Base-by-base conservation (phyloP, 2,888 invertebrate species). In the Caradrina kadenii region DNA sequence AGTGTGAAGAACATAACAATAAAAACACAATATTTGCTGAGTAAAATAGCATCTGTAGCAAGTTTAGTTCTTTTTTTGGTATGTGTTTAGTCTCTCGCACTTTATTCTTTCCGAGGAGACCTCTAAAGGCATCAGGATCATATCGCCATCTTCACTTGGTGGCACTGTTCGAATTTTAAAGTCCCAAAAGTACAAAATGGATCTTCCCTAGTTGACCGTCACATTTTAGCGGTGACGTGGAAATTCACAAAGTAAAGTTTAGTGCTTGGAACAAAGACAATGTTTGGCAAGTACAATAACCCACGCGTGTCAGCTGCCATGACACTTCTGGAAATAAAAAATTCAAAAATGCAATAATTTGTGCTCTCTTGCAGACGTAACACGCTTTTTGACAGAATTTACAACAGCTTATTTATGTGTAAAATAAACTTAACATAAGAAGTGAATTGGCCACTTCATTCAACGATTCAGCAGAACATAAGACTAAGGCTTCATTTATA, bases 231-330 rank as follows among this genome's bases (percentile, higher is more conserved):
- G 3, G 6, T 48, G 13, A 13, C 19, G 48, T 39, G 17, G 10
- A 45, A 7, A 42, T 64, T 65, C 17, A 35, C 15, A 21, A 42
- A 69, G 35, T 26, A 22, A 56, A 55, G 35, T 19, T 6, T 31
- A 22, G 56, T 3, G 7, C 11, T 22, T 6, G 4, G 35, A 11
- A 42, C 48, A 59, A 54, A 49, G n/a, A 17, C 59, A 22, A 13
- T 1, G 19, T 7, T 53, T 49, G 22, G 39, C n/a, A 53, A 53
- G 39, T 53, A 58, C 17, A 73, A 21, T 15, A 17, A 11, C 22
- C 19, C 49, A 19, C 15, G 11, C n/a, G n/a, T n/a, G n/a, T n/a
- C n/a, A 26, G 4, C 45, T 42, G 19, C 8, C 48, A 10, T 15
- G 35, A 45, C 59, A 35, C 48, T 53, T 42, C 11, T 3, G 1